These are phyloP conservation scores for Luffia ferchaultella DNA, from an alignment of 2,888 invertebrate genomes.

Conservation along the genomic window DNA sequence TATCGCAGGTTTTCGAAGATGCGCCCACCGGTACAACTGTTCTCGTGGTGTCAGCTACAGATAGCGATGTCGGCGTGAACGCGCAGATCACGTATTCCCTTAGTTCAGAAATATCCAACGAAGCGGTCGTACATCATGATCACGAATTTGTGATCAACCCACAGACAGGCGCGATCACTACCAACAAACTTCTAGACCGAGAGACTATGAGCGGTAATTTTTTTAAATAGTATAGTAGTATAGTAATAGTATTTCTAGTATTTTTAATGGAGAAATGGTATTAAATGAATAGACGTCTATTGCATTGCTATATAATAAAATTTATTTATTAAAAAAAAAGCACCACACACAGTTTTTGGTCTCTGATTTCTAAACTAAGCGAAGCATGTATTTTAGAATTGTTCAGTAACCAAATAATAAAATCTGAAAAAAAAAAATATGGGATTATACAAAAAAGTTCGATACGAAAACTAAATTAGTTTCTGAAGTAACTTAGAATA, in stretches of 20 bases:
- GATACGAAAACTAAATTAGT: too few species aligned
- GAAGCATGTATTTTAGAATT: too few species aligned
- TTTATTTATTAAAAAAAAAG: too few species aligned
- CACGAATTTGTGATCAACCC: slow-evolving; percentile 88
- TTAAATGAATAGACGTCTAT: too few species aligned
- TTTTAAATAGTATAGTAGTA: neutral
- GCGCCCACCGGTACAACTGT: slow-evolving; percentile 92
- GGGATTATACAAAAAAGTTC: too few species aligned
- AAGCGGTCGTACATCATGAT: slow-evolving; percentile 70
- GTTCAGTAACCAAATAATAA: too few species aligned
- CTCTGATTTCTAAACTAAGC: too few species aligned
- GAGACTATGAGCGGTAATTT: slow-evolving; percentile 73
- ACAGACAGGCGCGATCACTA: slow-evolving; percentile 92
- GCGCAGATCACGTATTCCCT: slow-evolving; percentile 86
- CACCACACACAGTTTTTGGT: too few species aligned
- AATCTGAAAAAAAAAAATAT: too few species aligned
- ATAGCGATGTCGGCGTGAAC: slow-evolving; percentile 95
- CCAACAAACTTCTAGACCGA: slow-evolving; percentile 84
- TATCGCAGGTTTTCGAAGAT: slow-evolving; percentile 83
- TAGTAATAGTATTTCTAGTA: slow-evolving; percentile 1
- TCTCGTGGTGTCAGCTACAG: slow-evolving; percentile 89
- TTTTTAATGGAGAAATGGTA: too few species aligned
- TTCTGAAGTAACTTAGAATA: too few species aligned
- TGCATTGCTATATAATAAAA: too few species aligned
- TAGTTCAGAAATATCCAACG: slow-evolving; percentile 65